A percentile compares a stretch with the other conserved stretches of the same genome.
These are phyloP conservation scores for Papilio glaucus DNA, from an alignment of 1,140 invertebrate genomes.

Conservation along the genomic window DNA sequence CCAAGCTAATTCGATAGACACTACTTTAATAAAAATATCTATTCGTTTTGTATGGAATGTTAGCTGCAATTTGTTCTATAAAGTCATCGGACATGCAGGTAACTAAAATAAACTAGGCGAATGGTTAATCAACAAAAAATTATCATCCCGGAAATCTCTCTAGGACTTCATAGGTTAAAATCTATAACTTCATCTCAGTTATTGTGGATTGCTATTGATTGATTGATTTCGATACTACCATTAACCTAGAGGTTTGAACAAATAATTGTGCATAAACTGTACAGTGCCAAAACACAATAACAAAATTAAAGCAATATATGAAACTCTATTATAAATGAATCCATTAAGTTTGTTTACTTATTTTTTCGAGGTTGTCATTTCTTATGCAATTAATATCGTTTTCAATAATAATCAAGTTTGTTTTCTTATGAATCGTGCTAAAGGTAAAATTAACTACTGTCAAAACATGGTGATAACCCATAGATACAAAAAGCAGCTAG, in stretches of 20 bases:
- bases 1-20: constrained; percentile 63
- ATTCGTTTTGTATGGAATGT: constrained; percentile 71
- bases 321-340: constrained; percentile 1
- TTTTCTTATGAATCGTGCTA: constrained; percentile 67
- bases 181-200: not conserved
- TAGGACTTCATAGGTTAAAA: not conserved
- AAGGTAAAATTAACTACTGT: constrained; percentile 68
- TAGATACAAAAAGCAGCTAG: constrained; percentile 84
- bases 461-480: constrained; percentile 81
- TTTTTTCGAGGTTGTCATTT: constrained; percentile 18
- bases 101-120: constrained; percentile 36
- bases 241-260: constrained; percentile 6
- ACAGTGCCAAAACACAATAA: constrained; percentile 72
- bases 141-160: no score
- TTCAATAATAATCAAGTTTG: constrained; percentile 1
- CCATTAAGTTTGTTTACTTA: constrained; percentile 29
- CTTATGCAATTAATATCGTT: not conserved
- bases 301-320: constrained; percentile 54
- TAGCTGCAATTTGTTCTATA: constrained; percentile 82
- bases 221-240: constrained; percentile 27
- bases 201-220: constrained; percentile 6
- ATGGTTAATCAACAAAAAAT: constrained; percentile 12
- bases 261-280: constrained; percentile 67
- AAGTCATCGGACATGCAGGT: constrained; percentile 75
- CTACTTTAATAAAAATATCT: constrained; percentile 68